A percentile compares a stretch with the other conserved stretches of the same genome.
These are phyloP conservation scores for Mechanitis mazaeus DNA, from an alignment of 2,888 invertebrate genomes.

Conservation along the genomic window DNA sequence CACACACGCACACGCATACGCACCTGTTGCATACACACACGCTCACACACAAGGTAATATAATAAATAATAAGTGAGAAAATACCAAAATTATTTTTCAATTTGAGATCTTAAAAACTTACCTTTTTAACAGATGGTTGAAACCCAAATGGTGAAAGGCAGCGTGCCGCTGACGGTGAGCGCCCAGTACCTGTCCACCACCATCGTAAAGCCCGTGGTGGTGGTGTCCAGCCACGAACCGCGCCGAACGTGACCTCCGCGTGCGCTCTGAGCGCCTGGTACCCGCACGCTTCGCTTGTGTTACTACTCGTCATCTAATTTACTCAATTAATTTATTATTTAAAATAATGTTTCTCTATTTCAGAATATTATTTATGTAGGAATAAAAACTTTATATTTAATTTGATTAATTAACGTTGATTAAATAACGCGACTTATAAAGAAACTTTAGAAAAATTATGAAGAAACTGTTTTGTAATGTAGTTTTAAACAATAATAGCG, in stretches of 20 bases:
- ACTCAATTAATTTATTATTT: not conserved
- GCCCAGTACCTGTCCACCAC: constrained; percentile 81
- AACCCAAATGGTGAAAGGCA: constrained; percentile 75
- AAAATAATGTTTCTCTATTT: no score
- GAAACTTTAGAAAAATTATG: no score
- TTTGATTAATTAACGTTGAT: no score
- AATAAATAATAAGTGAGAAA: not conserved
- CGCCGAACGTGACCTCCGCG: constrained; percentile 25
- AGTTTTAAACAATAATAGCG: not conserved
- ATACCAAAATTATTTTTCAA: not conserved
- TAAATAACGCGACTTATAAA: no score
- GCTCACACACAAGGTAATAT: constrained; percentile 80
- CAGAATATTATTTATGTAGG: no score
- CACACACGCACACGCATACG: constrained; percentile 78
- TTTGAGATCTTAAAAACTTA: not conserved
- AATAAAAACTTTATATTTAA: no score
- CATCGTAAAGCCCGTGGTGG: constrained; percentile 82
- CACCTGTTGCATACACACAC: constrained; percentile 79
- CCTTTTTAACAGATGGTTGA: constrained; percentile 57
- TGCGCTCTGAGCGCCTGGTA: constrained; percentile 34
- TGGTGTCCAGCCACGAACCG: constrained; percentile 64
- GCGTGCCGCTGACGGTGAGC: constrained; percentile 79
- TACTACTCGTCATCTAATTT: no score
- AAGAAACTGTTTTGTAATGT: not conserved
- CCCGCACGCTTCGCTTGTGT: constrained; percentile 16